Evolutionary conservation across 2,888 invertebrate genomes (phyloP).

Genomic region (Lucinisca nassula): DNA sequence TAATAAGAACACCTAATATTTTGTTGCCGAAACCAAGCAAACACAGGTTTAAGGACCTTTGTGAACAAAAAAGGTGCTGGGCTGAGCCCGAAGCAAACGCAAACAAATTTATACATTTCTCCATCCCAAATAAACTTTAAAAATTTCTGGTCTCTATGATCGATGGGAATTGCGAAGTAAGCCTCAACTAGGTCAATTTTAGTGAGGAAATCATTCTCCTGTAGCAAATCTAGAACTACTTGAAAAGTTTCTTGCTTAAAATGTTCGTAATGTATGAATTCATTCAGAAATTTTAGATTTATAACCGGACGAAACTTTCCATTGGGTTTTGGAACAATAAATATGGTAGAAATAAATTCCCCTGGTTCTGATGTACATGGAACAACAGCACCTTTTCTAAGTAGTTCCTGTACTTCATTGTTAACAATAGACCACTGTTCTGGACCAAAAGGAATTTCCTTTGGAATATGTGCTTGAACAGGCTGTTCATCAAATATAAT

Average conservation of each 20-base stretch:
- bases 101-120: conserved; percentile 31
- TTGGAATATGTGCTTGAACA: neutral
- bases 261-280: conserved; percentile 39
- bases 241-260: conserved; percentile 33
- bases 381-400: neutral
- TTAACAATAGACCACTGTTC: neutral
- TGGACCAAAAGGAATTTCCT: neutral
- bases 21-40: conserved; percentile 37
- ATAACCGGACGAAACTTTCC: conserved; percentile 40
- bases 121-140: conserved; percentile 35
- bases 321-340: conserved; percentile 32
- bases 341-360: conserved; percentile 43
- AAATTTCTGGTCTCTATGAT: conserved; percentile 19
- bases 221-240: conserved; percentile 11
- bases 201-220: conserved; percentile 42
- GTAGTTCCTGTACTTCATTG: neutral
- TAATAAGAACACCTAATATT: conserved; percentile 56
- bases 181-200: conserved; percentile 29
- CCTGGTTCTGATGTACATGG: neutral
- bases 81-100: conserved; percentile 45
- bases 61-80: conserved; percentile 54
- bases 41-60: conserved; percentile 44
- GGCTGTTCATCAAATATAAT: neutral
- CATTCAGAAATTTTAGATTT: conserved; percentile 37
- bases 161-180: conserved; percentile 17